phyloP scores from a whole-genome alignment of 2,797 vertebrate genomes.

The Acanthurus lineatus region DNA sequence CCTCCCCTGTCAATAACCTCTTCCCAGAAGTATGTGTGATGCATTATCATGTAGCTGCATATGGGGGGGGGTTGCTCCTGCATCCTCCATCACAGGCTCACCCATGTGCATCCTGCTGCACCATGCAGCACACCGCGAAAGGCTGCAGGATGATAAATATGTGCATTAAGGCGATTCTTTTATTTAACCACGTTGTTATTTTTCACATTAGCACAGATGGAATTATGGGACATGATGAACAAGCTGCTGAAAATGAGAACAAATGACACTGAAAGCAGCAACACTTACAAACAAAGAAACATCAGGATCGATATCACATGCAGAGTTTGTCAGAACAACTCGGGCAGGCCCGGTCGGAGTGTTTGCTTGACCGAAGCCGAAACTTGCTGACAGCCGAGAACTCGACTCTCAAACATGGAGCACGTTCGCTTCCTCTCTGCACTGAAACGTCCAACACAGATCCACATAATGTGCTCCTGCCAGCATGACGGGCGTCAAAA shows the following conservation, averaged over 20 bases:
- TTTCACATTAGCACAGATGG: constrained; percentile 60
- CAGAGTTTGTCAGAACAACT: constrained; percentile 20
- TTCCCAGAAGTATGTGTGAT: constrained; percentile 79
- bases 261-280: constrained; percentile 39
- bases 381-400: constrained; percentile 57
- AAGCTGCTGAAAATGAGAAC: constrained; percentile 53
- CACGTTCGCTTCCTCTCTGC: constrained; percentile 33
- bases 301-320: neutral
- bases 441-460: constrained; percentile 5
- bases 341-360: too few relatives aligned
- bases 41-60: constrained; percentile 62
- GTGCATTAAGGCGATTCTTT: constrained; percentile 54
- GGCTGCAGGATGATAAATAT: constrained; percentile 65
- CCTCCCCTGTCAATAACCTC: constrained; percentile 79
- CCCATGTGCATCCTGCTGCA: constrained; percentile 72
- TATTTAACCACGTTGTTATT: constrained; percentile 55
- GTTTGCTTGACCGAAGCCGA: too few relatives aligned
- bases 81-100: constrained; percentile 73
- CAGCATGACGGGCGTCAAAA: constrained; percentile 49
- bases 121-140: constrained; percentile 23
- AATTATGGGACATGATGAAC: constrained; percentile 31
- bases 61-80: constrained; percentile 50
- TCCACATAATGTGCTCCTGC: constrained; percentile 26
- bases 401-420: constrained; percentile 35
- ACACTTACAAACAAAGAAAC: neutral